Percentiles rank a stretch among this genome's conserved stretches.
phyloP scores from a whole-genome alignment of 2,113 vertebrate genomes.

The Takifugu flavidus region DNA sequence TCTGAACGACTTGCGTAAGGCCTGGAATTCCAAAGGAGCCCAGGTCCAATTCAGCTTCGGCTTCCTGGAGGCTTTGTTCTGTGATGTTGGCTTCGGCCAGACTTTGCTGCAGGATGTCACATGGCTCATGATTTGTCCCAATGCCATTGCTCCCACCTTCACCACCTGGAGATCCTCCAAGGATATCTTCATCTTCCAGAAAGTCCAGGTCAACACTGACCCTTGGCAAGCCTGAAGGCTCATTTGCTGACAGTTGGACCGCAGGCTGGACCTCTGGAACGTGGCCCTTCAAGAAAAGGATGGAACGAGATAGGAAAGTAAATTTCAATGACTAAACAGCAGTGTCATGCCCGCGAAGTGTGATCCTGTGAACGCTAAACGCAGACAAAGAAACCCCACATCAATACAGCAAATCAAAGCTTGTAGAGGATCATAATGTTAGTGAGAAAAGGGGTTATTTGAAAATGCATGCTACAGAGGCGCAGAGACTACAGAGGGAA shows the following conservation, averaged over 20 bases:
- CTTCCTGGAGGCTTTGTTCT: slow-evolving; percentile 90
- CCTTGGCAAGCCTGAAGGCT: slow-evolving; percentile 74
- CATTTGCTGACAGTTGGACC: slow-evolving; percentile 81
- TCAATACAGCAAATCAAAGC: slow-evolving; percentile 39
- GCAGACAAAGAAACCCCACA: slow-evolving; percentile 11
- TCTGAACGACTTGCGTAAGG: slow-evolving; percentile 84
- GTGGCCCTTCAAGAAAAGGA: slow-evolving; percentile 76
- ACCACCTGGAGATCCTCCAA: slow-evolving; percentile 81
- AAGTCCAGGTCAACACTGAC: slow-evolving; percentile 95
- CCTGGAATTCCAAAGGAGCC: slow-evolving; percentile 88
- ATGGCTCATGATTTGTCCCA: slow-evolving; percentile 82
- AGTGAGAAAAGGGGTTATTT: slow-evolving; percentile 55
- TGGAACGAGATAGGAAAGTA: neutral
- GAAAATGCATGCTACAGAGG: slow-evolving; percentile 62
- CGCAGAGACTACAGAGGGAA: slow-evolving; percentile 50
- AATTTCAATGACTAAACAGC: neutral
- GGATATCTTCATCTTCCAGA: slow-evolving; percentile 90
- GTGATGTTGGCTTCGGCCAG: slow-evolving; percentile 97
- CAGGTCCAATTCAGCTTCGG: slow-evolving; percentile 91
- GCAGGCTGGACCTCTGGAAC: slow-evolving; percentile 83
- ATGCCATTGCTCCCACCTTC: slow-evolving; percentile 75
- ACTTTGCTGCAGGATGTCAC: slow-evolving; percentile 97
- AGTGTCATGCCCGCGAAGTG: too few relatives aligned
- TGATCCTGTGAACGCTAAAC: neutral
- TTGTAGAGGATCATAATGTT: slow-evolving; percentile 46